Evolutionary conservation across 2,797 vertebrate species (phyloP), one percentile per base, ranked within the genome.

Genomic region (Peromyscus nudipes): DNA sequence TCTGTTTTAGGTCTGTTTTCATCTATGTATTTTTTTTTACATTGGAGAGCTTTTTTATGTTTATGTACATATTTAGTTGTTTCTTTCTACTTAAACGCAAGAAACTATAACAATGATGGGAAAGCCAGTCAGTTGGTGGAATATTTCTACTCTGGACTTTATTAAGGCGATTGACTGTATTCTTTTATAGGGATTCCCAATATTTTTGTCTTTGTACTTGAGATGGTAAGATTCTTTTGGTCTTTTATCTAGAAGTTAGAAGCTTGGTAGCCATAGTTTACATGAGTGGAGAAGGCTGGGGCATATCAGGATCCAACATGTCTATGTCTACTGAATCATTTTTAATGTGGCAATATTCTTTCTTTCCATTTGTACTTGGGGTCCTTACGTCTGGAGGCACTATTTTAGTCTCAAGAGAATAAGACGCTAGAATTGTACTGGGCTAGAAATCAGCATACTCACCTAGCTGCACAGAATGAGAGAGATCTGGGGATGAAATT

Each of bases 401-500:
- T 92, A 31, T 82, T 93, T 95, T 65, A 87, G 69, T 89, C 65
- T 80, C 13, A 88, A 67, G 23, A 93, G 46, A 89, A 31, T 62
- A 89, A 85, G 19, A 40, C 73, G 89, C 77, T 89, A 81, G 60
- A 89, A 95, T 96, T 96, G 55, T 90, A 57, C 34, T 64, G 25
- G 81, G 64, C 27, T 94, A 31, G 62, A 96, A 86, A 75, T 65
- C 46, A 57, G 46, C 16, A 14, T 21, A 55, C 49, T 94, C 0
- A 37, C 55, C 64, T 34, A 75, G 2, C 81, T 92, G 27, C 10
- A 25, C 34, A 71, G 43, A 76, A 83, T 83, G 80, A 96, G 40
- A 87, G 57, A 67, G 49, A 75, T 80, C 27, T 73, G 25, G 60
- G n/a, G 27, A 77, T 85, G 73, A 43, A 96, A 69, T 75, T 83